Conservation (phyloP, 64 coral and sea anemone species). For the Porites lutea region DNA sequence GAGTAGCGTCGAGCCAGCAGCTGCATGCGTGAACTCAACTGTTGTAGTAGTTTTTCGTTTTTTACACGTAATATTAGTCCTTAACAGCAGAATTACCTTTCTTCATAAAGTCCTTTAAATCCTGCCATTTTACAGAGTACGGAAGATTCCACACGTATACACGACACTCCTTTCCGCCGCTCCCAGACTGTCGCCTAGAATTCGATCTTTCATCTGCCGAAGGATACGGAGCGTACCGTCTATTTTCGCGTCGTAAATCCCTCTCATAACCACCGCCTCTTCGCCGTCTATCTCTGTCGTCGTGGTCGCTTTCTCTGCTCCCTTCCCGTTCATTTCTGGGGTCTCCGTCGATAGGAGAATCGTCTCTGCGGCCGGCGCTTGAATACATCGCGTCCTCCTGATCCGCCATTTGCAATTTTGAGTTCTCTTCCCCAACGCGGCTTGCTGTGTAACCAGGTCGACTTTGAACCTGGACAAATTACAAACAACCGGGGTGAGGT, state of each 20-base stretch:
- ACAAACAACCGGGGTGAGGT: not conserved
- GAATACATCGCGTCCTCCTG: slow-evolving; percentile 16
- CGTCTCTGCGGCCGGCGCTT: slow-evolving; percentile 6
- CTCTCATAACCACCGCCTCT: slow-evolving; percentile 86
- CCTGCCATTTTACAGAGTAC: slow-evolving; percentile 89
- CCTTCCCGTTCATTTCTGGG: slow-evolving; percentile 78
- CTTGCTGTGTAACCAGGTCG: not conserved
- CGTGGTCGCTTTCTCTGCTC: slow-evolving; percentile 92
- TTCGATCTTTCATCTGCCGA: slow-evolving; percentile 53
- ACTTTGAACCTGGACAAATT: not conserved
- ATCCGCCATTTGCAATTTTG: slow-evolving; percentile 87
- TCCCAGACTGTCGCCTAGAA: slow-evolving; percentile 25
- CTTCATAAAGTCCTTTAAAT: slow-evolving; percentile 96
- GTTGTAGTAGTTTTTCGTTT: not conserved
- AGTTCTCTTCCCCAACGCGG: not conserved
- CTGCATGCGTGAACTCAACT: too few species aligned
- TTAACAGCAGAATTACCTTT: slow-evolving; percentile 54
- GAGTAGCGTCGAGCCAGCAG: too few species aligned
- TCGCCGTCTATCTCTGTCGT: slow-evolving; percentile 86
- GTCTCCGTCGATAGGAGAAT: slow-evolving; percentile 59
- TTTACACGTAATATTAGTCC: not conserved
- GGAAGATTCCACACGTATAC: slow-evolving; percentile 94
- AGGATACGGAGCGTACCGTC: slow-evolving; percentile 84
- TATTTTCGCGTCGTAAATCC: slow-evolving; percentile 68
- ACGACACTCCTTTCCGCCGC: slow-evolving; percentile 71